These are phyloP conservation scores for Suillia variegata DNA, from an alignment of 2,888 invertebrate species.

Conservation along the genomic window DNA sequence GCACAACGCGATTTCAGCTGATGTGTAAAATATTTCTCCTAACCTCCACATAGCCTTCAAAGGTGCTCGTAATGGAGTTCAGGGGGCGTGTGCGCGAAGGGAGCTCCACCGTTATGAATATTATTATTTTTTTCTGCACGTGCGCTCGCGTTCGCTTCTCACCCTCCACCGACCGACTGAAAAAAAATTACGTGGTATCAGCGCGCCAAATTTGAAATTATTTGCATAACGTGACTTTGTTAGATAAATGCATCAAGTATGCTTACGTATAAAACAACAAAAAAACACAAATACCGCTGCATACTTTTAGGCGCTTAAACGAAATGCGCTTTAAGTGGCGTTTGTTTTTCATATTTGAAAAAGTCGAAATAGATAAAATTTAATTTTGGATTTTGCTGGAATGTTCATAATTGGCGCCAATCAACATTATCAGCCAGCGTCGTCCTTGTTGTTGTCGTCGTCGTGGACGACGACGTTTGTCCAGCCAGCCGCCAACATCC, in stretches of 20 bases:
- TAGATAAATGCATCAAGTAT: neutral
- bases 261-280: neutral
- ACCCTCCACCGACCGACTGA: neutral
- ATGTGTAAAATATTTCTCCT: neutral
- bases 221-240: conserved; percentile 9
- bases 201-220: conserved; percentile 11
- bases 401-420: conserved; percentile 36
- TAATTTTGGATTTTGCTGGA: neutral
- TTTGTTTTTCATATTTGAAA: neutral
- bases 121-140: neutral
- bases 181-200: neutral
- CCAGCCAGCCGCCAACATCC: conserved; percentile 3
- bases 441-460: conserved; percentile 2
- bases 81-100: neutral
- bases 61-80: too few species aligned
- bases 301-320: neutral
- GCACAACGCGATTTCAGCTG: neutral
- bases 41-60: too few species aligned
- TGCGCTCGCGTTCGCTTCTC: neutral
- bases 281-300: neutral
- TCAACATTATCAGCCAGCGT: conserved; percentile 26
- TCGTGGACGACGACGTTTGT: neutral
- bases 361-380: neutral
- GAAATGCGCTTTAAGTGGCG: too few species aligned
- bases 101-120: neutral